Percentiles rank a stretch among this genome's conserved stretches.
Conservation (phyloP, 92 coral and sea anemone species). For the Epizoanthus ramosus region DNA sequence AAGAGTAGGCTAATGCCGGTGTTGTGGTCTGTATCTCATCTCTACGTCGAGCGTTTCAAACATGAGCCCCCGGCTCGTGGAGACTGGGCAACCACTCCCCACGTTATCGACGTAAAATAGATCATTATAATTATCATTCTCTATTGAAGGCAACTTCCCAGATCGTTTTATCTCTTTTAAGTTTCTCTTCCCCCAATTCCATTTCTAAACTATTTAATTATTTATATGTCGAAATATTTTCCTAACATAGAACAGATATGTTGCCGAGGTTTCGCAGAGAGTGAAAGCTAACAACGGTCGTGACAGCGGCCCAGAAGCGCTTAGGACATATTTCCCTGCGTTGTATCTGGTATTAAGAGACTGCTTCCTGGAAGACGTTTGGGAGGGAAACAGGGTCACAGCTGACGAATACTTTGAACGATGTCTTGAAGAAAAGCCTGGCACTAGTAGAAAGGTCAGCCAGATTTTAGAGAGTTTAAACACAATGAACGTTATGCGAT, state of each 20-base stretch:
- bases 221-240: neutral
- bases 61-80: no score
- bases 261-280: conserved; percentile 20
- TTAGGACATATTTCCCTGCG: conserved; percentile 17
- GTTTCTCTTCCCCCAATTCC: no score
- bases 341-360: conserved; percentile 34
- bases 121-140: no score
- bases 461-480: neutral
- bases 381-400: neutral
- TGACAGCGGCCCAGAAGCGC: neutral
- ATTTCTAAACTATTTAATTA: no score
- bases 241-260: conserved; percentile 18
- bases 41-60: no score
- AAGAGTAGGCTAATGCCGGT: no score
- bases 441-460: conserved; percentile 23
- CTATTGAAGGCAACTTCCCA: no score
- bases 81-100: no score
- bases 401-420: conserved; percentile 32
- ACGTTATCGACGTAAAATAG: no score
- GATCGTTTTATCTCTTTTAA: no score
- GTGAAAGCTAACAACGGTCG: conserved; percentile 6
- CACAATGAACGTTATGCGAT: neutral
- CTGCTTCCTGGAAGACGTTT: conserved; percentile 6
- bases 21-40: no score
- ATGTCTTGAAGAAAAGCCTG: conserved; percentile 11